A percentile compares a stretch with the other conserved stretches of the same genome.
phyloP scores from a whole-genome alignment of 2,888 invertebrate genomes.

The Lampropteryx suffumata region DNA sequence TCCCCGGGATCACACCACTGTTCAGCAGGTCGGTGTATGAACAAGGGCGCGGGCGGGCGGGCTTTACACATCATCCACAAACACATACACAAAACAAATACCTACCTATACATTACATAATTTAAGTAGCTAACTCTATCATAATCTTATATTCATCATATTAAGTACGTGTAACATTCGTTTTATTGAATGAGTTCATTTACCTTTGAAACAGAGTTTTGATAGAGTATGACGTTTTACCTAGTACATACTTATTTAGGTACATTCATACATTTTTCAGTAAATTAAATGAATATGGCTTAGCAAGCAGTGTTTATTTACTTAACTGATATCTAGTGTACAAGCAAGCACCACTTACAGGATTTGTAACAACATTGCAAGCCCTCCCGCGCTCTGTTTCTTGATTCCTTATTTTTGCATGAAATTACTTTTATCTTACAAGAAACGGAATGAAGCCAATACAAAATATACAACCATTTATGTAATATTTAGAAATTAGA shows the following conservation, averaged over 20 bases:
- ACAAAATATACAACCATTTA: too few relatives aligned
- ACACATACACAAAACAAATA: conserved; percentile 32
- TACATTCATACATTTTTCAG: conserved; percentile 45
- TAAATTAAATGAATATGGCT: conserved; percentile 15
- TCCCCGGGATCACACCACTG: conserved; percentile 93
- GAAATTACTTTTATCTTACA: conserved; percentile 9
- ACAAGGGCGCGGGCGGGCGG: conserved; percentile 73
- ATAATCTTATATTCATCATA: conserved; percentile 3
- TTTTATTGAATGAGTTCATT: too few relatives aligned
- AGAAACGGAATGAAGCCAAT: not conserved
- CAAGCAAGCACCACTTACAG: conserved; percentile 19
- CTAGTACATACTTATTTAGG: conserved; percentile 27
- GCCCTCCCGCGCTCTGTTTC: conserved; percentile 70
- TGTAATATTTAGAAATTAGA: too few relatives aligned
- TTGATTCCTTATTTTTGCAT: conserved; percentile 19
- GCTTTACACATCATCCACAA: conserved; percentile 47
- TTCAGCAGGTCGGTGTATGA: conserved; percentile 90
- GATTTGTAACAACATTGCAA: conserved; percentile 42
- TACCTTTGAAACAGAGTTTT: too few relatives aligned
- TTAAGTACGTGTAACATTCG: conserved; percentile 7
- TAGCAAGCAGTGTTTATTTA: conserved; percentile 13
- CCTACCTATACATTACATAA: conserved; percentile 30
- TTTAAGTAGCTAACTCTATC: conserved; percentile 18
- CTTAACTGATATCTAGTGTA: conserved; percentile 9
- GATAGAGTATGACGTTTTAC: not conserved